Conservation (phyloP, 2,113 vertebrate species). For the Pachyramphus minor region DNA sequence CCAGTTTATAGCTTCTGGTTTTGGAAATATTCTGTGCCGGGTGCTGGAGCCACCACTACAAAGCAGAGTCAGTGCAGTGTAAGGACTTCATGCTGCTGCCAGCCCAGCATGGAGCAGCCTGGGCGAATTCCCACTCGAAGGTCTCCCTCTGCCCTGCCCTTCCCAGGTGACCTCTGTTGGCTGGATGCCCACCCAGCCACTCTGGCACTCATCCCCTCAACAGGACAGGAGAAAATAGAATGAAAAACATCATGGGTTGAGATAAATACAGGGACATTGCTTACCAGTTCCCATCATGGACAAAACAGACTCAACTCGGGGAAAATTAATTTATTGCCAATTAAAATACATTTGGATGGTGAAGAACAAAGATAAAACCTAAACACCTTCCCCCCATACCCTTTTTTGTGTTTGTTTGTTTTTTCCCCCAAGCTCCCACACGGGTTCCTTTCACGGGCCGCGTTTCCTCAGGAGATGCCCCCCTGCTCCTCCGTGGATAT, state of each 20-base stretch:
- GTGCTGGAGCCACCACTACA: not conserved
- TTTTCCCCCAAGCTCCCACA: too few species aligned
- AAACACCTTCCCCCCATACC: too few species aligned
- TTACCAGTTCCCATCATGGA: not conserved
- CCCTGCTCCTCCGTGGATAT: accelerated
- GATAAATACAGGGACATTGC: not conserved
- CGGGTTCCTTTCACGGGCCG: accelerated
- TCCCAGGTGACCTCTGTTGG: accelerated
- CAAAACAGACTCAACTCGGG: not conserved
- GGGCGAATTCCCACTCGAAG: accelerated
- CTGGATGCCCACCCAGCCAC: not conserved
- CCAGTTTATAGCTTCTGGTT: not conserved
- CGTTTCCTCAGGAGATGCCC: not conserved
- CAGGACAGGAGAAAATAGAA: not conserved
- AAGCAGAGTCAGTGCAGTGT: not conserved
- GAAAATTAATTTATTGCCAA: not conserved
- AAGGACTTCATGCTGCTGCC: not conserved
- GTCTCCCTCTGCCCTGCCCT: not conserved
- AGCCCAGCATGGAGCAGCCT: not conserved
- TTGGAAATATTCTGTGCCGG: not conserved
- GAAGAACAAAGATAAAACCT: too few species aligned
- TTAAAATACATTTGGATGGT: too few species aligned
- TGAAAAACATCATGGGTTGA: not conserved
- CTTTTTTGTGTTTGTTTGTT: too few species aligned
- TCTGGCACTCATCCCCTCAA: not conserved